A percentile compares a stretch with the other conserved stretches of the same genome.
Conservation (phyloP, 1,140 invertebrate species). For the Drosophila subobscura region DNA sequence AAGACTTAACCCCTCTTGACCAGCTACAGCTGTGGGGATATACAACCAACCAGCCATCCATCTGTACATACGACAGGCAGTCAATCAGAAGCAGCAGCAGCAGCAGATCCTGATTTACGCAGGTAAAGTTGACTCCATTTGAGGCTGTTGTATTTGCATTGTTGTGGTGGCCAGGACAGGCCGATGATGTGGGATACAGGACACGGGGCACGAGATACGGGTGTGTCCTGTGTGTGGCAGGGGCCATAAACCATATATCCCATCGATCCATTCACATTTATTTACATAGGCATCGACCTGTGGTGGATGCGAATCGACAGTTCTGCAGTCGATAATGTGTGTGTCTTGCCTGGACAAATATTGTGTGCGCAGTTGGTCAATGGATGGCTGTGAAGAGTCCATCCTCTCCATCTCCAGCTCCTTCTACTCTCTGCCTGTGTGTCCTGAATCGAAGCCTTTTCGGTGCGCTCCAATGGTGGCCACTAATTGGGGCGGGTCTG, state of each 20-base stretch:
- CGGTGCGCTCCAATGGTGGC: conserved; percentile 11
- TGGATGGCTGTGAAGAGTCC: conserved; percentile 21
- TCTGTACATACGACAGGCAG: conserved; percentile 54
- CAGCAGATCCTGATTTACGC: conserved; percentile 75
- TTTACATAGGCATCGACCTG: conserved; percentile 44
- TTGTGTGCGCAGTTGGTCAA: conserved; percentile 49
- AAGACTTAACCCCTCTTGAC: conserved; percentile 49
- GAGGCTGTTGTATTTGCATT: conserved; percentile 53
- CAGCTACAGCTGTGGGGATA: too few species aligned
- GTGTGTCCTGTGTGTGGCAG: background rate
- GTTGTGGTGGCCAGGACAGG: conserved; percentile 63
- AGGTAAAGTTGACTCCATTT: conserved; percentile 61
- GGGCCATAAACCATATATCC: conserved; percentile 11
- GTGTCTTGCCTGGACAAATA: conserved; percentile 47
- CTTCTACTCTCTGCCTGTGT: background rate
- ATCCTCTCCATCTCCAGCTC: background rate
- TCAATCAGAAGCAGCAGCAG: conserved; percentile 57
- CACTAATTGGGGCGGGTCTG: conserved; percentile 22
- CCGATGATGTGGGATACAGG: conserved; percentile 26
- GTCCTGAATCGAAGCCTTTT: conserved; percentile 9
- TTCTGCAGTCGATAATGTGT: conserved; percentile 28
- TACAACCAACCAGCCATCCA: conserved; percentile 12
- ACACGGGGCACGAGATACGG: background rate
- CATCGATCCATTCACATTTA: conserved; percentile 23
- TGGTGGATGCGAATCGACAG: conserved; percentile 45